A percentile compares a stretch with the other conserved stretches of the same genome.
Evolutionary conservation across 1,140 invertebrate species (phyloP).

Genomic region (Heliconius eleuchia): DNA sequence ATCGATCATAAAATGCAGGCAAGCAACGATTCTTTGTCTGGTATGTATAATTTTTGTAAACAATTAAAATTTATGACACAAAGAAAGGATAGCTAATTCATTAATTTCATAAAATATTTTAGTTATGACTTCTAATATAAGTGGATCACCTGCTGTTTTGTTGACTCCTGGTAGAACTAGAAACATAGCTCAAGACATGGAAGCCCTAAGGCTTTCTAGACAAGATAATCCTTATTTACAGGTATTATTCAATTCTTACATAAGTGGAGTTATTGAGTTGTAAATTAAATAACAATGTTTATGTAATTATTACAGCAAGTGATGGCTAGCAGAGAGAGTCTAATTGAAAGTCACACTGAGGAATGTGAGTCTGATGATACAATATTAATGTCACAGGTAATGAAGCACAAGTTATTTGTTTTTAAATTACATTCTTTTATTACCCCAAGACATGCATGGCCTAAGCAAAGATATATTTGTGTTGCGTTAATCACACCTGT

Average conservation of each 20-base stretch:
- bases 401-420: neutral
- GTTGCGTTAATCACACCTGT: too few relatives aligned
- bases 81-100: slow-evolving; percentile 9
- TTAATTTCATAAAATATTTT: slow-evolving; percentile 34
- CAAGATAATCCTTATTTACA: slow-evolving; percentile 92
- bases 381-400: slow-evolving; percentile 87
- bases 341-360: slow-evolving; percentile 85
- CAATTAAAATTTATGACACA: neutral
- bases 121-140: slow-evolving; percentile 57
- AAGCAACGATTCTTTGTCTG: slow-evolving; percentile 69
- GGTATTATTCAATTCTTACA: slow-evolving; percentile 68
- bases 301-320: slow-evolving; percentile 82
- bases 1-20: slow-evolving; percentile 59
- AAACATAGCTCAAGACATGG: slow-evolving; percentile 92
- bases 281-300: slow-evolving; percentile 16
- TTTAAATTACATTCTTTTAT: slow-evolving; percentile 13
- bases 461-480: too few relatives aligned
- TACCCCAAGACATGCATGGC: slow-evolving; percentile 11
- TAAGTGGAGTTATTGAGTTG: slow-evolving; percentile 30
- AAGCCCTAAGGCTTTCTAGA: slow-evolving; percentile 88
- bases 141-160: slow-evolving; percentile 83
- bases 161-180: slow-evolving; percentile 87
- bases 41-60: slow-evolving; percentile 45
- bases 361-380: slow-evolving; percentile 89
- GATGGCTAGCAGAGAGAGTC: slow-evolving; percentile 88